phyloP scores from a whole-genome alignment of 2,888 invertebrate genomes.

The Petrolisthes cinctipes region DNA sequence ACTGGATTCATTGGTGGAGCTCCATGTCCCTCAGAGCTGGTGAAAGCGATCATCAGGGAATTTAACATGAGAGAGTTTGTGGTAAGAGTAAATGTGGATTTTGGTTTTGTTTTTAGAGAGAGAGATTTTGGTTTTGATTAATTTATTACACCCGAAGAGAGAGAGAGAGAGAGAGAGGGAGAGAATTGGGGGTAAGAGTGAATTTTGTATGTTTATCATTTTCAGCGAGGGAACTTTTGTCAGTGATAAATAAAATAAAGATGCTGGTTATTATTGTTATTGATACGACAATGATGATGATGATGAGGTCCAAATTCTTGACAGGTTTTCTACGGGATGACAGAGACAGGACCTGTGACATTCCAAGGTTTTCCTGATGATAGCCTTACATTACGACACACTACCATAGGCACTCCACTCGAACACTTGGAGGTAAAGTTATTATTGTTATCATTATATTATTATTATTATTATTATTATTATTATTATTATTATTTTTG shows the following conservation, averaged over 20 bases:
- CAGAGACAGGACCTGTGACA: slow-evolving; percentile 75
- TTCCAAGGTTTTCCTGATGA: slow-evolving; percentile 73
- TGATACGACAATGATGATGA: no score
- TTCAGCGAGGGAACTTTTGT: no score
- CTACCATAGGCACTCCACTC: slow-evolving; percentile 73
- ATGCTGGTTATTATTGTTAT: no score
- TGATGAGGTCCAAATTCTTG: no score
- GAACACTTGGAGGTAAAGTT: slow-evolving; percentile 72
- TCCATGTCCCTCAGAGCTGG: slow-evolving; percentile 72
- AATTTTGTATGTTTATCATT: no score
- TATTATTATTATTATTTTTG: background rate
- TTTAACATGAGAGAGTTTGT: slow-evolving; percentile 71
- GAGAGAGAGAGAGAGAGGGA: background rate
- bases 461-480: slow-evolving; percentile 67
- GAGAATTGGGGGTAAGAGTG: background rate
- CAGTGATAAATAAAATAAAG: no score
- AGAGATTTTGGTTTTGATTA: background rate
- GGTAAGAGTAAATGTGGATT: slow-evolving; percentile 62
- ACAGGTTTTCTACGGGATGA: slow-evolving; percentile 75
- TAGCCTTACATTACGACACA: slow-evolving; percentile 71
- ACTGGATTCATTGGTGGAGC: slow-evolving; percentile 74
- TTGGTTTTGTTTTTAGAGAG: background rate
- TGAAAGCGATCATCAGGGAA: slow-evolving; percentile 70
- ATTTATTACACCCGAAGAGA: slow-evolving; percentile 32
- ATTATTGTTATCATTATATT: background rate